Evolutionary conservation across 2,113 vertebrate species (phyloP).

Genomic region (Gavialis gangeticus): DNA sequence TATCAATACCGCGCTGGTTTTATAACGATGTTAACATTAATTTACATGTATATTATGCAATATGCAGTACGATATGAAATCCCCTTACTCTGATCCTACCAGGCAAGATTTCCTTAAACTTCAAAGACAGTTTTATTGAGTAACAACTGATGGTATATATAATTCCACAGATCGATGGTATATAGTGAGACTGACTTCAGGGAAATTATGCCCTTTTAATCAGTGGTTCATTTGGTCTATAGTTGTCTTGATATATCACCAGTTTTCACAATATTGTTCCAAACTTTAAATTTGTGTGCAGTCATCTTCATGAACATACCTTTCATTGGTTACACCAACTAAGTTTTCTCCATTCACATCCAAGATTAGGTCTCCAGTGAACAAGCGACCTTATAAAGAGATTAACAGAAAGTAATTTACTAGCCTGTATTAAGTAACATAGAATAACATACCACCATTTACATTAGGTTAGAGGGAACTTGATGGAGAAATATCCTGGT

Average conservation of each 20-base stretch:
- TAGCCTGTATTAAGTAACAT: not conserved
- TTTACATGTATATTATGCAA: not conserved
- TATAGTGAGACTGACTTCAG: not conserved
- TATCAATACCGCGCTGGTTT: not conserved
- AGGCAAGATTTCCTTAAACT: not conserved
- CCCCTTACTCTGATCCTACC: not conserved
- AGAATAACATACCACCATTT: not conserved
- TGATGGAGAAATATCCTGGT: too few relatives aligned
- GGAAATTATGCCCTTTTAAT: not conserved
- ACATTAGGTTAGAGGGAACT: not conserved
- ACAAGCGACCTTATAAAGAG: constrained; percentile 81
- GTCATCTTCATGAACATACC: constrained; percentile 60
- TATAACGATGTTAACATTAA: not conserved
- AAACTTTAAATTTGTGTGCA: not conserved
- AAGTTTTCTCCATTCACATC: constrained; percentile 90
- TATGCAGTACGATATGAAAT: not conserved
- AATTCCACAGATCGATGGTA: too few relatives aligned
- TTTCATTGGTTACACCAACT: constrained; percentile 86
- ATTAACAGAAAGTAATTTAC: not conserved
- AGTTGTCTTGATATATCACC: not conserved
- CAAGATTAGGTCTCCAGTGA: constrained; percentile 88
- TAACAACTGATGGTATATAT: not conserved
- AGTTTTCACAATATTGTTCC: not conserved
- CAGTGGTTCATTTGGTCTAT: not conserved
- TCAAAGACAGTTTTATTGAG: not conserved